Percentiles rank a stretch among this genome's conserved stretches.
phyloP scores from a whole-genome alignment of 2,888 invertebrate genomes.

The Leptogaster cylindrica region DNA sequence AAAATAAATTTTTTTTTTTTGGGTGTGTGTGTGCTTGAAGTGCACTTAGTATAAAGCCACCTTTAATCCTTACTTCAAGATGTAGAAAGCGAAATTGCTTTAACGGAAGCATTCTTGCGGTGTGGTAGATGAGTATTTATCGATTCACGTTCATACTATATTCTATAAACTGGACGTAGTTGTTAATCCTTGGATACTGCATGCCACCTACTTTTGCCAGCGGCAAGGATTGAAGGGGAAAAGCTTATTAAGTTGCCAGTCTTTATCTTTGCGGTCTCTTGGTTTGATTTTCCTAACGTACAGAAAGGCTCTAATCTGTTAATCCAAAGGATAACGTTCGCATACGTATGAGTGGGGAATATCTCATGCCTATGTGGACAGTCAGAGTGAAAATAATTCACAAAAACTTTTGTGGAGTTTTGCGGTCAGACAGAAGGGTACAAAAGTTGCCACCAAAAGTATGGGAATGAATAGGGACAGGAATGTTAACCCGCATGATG shows the following conservation, averaged over 20 bases:
- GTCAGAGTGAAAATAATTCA: slow-evolving; percentile 22
- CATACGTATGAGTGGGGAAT: neutral
- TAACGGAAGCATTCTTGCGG: no score
- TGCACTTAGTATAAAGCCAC: no score
- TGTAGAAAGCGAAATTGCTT: no score
- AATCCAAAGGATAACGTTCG: slow-evolving; percentile 1
- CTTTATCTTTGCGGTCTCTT: slow-evolving; percentile 37
- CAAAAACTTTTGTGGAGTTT: slow-evolving; percentile 37
- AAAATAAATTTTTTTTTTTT: no score
- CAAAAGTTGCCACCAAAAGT: slow-evolving; percentile 1
- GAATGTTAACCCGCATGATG: slow-evolving; percentile 26
- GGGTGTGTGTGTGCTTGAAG: no score
- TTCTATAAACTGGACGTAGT: no score
- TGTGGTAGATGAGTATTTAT: no score
- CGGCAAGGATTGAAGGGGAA: no score
- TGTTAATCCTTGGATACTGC: no score
- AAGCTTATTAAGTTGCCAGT: slow-evolving; percentile 14
- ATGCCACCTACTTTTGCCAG: no score
- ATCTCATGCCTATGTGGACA: slow-evolving; percentile 19
- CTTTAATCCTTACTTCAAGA: no score
- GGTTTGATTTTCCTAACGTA: slow-evolving; percentile 9
- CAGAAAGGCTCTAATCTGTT: slow-evolving; percentile 15
- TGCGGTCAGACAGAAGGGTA: slow-evolving; percentile 6
- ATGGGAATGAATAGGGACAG: slow-evolving; percentile 13
- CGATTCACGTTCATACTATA: no score